phyloP scores from a whole-genome alignment of 1,140 invertebrate species.

The Drosophila yakuba region DNA sequence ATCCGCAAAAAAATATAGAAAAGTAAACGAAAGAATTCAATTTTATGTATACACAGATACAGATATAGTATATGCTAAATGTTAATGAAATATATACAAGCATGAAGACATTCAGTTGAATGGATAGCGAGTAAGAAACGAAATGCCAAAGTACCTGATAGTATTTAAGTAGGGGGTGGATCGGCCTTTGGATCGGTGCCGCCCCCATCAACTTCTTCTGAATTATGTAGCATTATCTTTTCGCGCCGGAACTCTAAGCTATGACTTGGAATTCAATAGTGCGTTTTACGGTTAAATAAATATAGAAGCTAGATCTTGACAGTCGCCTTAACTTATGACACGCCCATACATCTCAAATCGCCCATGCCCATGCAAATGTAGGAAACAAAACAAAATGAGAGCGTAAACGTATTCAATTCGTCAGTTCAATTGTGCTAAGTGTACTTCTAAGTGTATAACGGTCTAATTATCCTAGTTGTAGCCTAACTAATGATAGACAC shows the following conservation, averaged over 20 bases:
- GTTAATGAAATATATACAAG: constrained; percentile 31
- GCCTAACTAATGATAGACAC: constrained; percentile 41
- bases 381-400: constrained; percentile 2
- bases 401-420: constrained; percentile 42
- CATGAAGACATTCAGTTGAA: constrained; percentile 27
- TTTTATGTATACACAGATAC: constrained; percentile 38
- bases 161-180: constrained; percentile 62
- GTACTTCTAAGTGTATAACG: constrained; percentile 79
- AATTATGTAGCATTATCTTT: constrained; percentile 26
- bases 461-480: constrained; percentile 70
- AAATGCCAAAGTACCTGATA: constrained; percentile 84
- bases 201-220: constrained; percentile 18
- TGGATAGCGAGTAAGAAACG: constrained; percentile 37
- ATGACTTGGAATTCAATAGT: constrained; percentile 33
- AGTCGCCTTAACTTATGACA: constrained; percentile 78
- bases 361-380: constrained; percentile 27
- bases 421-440: constrained; percentile 77
- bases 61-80: constrained; percentile 28
- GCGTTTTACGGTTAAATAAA: constrained; percentile 15
- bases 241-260: constrained; percentile 23
- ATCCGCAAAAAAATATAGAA: not conserved
- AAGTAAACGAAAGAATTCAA: constrained; percentile 11
- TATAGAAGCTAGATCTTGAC: constrained; percentile 58
- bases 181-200: not conserved
- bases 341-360: constrained; percentile 59